phyloP scores from a whole-genome alignment of 2,113 vertebrate species.

The Passer montanus region DNA sequence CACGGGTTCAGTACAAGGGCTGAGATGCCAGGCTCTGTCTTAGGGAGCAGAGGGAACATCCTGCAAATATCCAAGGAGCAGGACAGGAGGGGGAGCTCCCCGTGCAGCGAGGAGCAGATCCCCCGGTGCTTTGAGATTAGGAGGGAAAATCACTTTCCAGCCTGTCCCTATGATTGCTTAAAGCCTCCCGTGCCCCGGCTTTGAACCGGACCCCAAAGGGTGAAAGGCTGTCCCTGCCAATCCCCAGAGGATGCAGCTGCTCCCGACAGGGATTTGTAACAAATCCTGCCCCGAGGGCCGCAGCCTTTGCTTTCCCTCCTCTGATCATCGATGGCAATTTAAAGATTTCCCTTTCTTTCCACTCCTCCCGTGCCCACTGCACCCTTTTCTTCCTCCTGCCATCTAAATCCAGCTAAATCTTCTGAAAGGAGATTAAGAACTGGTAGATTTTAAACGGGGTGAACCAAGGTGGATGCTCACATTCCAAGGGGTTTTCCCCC shows the following conservation, averaged over 20 bases:
- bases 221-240: not conserved
- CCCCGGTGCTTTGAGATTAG: not conserved
- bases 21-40: not conserved
- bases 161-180: not conserved
- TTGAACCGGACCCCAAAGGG: not conserved
- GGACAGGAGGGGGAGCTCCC: conserved; percentile 4
- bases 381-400: not conserved
- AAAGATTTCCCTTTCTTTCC: not conserved
- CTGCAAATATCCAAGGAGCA: not conserved
- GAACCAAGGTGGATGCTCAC: not conserved
- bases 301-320: not conserved
- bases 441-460: not conserved
- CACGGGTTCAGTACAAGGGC: not conserved
- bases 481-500: not conserved
- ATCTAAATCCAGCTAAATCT: conserved; percentile 19
- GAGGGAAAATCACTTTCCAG: not conserved
- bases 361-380: not conserved
- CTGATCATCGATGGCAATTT: not conserved
- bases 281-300: not conserved
- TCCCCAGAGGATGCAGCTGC: not conserved
- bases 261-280: not conserved
- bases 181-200: not conserved
- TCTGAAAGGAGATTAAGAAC: conserved; percentile 6
- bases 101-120: not conserved
- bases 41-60: not conserved